These are phyloP conservation scores for Ranitomeya variabilis DNA, from an alignment of 2,113 vertebrate genomes.

Conservation along the genomic window DNA sequence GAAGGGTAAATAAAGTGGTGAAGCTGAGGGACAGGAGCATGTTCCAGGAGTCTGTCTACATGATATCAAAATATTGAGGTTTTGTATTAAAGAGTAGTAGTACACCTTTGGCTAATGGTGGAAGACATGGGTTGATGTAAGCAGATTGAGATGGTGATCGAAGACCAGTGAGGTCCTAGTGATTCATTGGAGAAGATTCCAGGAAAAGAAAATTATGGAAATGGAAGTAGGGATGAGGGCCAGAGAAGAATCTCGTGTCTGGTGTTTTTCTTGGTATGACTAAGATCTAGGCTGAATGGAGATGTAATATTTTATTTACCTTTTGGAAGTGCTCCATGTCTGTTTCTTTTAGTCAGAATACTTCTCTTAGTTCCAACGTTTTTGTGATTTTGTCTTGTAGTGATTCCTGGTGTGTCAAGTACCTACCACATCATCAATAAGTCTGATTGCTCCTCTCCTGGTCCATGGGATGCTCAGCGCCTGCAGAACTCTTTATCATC, in stretches of 20 bases:
- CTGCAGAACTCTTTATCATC: not conserved
- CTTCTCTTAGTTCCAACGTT: not conserved
- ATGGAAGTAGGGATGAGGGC: not conserved
- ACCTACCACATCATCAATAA: not conserved
- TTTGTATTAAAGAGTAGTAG: not conserved
- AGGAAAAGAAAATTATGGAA: not conserved
- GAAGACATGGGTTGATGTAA: not conserved
- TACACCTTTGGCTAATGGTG: not conserved
- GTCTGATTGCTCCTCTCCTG: not conserved
- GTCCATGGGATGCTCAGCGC: not conserved
- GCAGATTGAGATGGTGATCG: not conserved
- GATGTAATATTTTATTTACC: not conserved
- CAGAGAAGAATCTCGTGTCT: no score
- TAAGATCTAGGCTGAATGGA: not conserved
- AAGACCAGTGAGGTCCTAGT: not conserved
- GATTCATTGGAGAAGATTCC: not conserved
- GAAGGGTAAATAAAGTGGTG: not conserved
- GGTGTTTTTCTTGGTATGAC: no score
- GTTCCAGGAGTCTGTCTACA: not conserved
- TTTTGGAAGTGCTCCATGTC: not conserved
- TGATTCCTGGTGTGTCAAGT: not conserved
- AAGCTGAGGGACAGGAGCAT: not conserved
- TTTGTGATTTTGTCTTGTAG: constrained; percentile 34
- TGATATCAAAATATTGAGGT: not conserved
- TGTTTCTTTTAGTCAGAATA: not conserved